phyloP scores from a whole-genome alignment of 2,113 vertebrate genomes.

The mouse (Mus musculus) region DNA sequence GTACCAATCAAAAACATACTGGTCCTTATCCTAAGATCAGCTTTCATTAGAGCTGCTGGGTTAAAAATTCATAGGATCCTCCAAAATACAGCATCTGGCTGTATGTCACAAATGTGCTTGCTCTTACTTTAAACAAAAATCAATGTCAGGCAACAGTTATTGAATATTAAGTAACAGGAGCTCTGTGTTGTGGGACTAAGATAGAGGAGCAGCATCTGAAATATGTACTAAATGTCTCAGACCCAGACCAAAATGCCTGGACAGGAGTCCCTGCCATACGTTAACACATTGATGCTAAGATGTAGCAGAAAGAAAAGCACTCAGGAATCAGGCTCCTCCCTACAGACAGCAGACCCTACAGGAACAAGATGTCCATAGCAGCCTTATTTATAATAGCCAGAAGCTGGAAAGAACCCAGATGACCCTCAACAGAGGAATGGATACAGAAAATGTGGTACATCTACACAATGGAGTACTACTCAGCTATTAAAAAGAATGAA shows the following conservation, averaged over 20 bases:
- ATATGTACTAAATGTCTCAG: not conserved
- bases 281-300: not conserved
- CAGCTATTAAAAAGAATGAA: too few species aligned
- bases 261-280: rapidly evolving
- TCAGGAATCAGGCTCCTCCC: not conserved
- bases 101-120: not conserved
- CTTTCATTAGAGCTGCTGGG: not conserved
- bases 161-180: not conserved
- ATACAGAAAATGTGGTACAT: too few species aligned
- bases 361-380: too few species aligned
- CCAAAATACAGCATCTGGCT: not conserved
- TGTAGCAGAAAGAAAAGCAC: not conserved
- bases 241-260: too few species aligned
- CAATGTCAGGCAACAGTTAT: not conserved
- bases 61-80: not conserved
- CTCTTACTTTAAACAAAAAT: constrained; percentile 23
- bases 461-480: too few species aligned
- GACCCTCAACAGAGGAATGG: too few species aligned
- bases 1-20: not conserved
- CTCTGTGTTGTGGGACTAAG: not conserved
- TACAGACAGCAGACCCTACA: not conserved
- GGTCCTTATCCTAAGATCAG: not conserved
- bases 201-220: not conserved
- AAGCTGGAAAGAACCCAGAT: too few species aligned
- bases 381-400: too few species aligned